Evolutionary conservation across 2,113 vertebrate genomes (phyloP).

Genomic region (Oryzias celebensis): DNA sequence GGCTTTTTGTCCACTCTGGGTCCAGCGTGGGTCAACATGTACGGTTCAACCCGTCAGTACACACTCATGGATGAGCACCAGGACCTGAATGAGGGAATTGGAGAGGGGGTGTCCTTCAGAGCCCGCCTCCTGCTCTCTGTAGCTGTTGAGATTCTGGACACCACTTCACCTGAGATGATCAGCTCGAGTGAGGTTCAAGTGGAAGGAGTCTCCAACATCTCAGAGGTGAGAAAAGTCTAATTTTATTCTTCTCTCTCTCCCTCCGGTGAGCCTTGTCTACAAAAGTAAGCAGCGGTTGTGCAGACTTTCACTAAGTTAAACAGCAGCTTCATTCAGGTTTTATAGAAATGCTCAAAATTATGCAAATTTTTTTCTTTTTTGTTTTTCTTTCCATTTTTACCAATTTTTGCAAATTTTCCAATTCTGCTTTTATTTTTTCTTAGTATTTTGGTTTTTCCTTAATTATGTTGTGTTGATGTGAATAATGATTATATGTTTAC

Average conservation of each 20-base stretch:
- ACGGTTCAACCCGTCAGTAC: conserved; percentile 94
- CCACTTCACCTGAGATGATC: conserved; percentile 85
- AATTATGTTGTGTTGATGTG: no score
- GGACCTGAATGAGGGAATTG: conserved; percentile 94
- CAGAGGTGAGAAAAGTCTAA: conserved; percentile 65
- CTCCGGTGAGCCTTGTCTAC: no score
- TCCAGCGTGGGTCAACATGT: conserved; percentile 98
- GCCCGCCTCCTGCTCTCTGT: conserved; percentile 89
- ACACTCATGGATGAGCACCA: conserved; percentile 97
- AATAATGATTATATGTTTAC: no score
- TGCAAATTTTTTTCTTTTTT: no score
- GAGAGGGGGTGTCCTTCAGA: conserved; percentile 95
- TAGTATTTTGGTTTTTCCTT: no score
- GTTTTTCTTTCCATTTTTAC: no score
- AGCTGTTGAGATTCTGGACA: conserved; percentile 93
- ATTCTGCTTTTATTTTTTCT: neutral
- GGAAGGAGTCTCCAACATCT: conserved; percentile 83
- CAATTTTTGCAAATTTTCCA: no score
- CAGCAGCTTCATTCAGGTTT: no score
- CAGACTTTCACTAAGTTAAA: no score
- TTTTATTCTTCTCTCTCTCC: neutral
- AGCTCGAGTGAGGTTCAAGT: conserved; percentile 92
- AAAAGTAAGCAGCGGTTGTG: no score
- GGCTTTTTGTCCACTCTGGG: conserved; percentile 93
- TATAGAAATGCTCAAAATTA: no score